Evolutionary conservation across 2,888 invertebrate genomes (phyloP).

Genomic region (Crepidodera aurea): DNA sequence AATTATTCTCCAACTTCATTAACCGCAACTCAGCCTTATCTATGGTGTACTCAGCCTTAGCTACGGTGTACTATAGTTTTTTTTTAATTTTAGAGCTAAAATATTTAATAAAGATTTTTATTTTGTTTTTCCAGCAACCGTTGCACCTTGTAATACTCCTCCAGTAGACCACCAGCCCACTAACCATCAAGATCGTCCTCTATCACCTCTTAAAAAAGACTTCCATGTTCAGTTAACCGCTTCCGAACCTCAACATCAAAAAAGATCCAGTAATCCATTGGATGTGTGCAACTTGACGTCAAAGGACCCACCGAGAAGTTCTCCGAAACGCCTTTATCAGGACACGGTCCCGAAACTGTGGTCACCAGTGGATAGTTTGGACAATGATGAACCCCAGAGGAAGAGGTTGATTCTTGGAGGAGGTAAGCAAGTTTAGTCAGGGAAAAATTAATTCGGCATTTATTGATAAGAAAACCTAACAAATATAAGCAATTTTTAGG

Average conservation of each 20-base stretch:
- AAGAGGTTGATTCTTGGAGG: slow-evolving; percentile 58
- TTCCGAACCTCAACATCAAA: slow-evolving; percentile 31
- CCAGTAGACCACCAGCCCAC: neutral
- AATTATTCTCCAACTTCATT: no score
- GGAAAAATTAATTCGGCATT: no score
- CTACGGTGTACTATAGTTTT: no score
- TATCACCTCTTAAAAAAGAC: slow-evolving; percentile 27
- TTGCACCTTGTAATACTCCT: neutral
- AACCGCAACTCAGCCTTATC: no score
- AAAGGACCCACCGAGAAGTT: slow-evolving; percentile 64
- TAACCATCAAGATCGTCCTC: slow-evolving; percentile 11
- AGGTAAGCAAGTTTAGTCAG: neutral
- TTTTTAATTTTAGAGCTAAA: no score
- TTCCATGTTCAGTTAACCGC: slow-evolving; percentile 40
- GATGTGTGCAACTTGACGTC: slow-evolving; percentile 71
- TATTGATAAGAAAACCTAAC: no score
- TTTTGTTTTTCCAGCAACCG: slow-evolving; percentile 7
- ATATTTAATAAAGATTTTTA: no score
- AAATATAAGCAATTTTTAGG: no score
- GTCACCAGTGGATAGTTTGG: slow-evolving; percentile 64
- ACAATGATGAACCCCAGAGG: slow-evolving; percentile 53
- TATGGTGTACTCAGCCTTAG: no score
- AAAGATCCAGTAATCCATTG: slow-evolving; percentile 68
- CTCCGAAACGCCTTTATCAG: slow-evolving; percentile 57
- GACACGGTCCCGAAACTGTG: slow-evolving; percentile 66